These are phyloP conservation scores for Drosophila rubida DNA, from an alignment of 2,888 invertebrate genomes.

Conservation along the genomic window DNA sequence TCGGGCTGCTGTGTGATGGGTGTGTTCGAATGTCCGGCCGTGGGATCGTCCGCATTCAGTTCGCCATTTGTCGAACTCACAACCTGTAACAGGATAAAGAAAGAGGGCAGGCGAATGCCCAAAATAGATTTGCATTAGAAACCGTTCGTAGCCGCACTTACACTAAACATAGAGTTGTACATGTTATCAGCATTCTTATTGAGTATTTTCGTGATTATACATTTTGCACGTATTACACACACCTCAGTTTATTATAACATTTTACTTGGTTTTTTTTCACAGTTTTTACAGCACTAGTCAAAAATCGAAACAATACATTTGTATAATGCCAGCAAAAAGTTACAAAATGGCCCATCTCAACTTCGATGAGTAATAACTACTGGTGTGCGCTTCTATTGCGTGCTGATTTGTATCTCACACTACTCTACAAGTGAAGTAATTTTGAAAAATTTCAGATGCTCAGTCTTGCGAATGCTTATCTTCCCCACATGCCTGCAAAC, in stretches of 20 bases:
- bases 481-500: slow-evolving; percentile 25
- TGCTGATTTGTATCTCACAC: slow-evolving; percentile 24
- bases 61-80: slow-evolving; percentile 99
- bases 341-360: slow-evolving; percentile 44
- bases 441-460: slow-evolving; percentile 17
- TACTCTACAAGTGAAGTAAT: slow-evolving; percentile 30
- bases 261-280: neutral
- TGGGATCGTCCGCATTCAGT: slow-evolving; percentile 97
- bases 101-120: slow-evolving; percentile 32
- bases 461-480: neutral
- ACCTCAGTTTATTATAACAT: slow-evolving; percentile 8
- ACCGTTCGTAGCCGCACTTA: slow-evolving; percentile 10
- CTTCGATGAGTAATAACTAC: slow-evolving; percentile 26
- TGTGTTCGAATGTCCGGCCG: slow-evolving; percentile 98
- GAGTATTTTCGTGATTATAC: slow-evolving; percentile 43
- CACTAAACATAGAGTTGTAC: slow-evolving; percentile 70
- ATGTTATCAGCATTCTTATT: slow-evolving; percentile 48
- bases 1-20: slow-evolving; percentile 97
- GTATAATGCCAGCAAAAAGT: slow-evolving; percentile 29
- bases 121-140: slow-evolving; percentile 41
- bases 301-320: slow-evolving; percentile 25
- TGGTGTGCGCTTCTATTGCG: slow-evolving; percentile 48
- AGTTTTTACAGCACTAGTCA: slow-evolving; percentile 53
- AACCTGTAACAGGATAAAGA: slow-evolving; percentile 88
- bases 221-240: slow-evolving; percentile 41